phyloP scores from a whole-genome alignment of 2,797 vertebrate genomes.

The Hydrolagus colliei region DNA sequence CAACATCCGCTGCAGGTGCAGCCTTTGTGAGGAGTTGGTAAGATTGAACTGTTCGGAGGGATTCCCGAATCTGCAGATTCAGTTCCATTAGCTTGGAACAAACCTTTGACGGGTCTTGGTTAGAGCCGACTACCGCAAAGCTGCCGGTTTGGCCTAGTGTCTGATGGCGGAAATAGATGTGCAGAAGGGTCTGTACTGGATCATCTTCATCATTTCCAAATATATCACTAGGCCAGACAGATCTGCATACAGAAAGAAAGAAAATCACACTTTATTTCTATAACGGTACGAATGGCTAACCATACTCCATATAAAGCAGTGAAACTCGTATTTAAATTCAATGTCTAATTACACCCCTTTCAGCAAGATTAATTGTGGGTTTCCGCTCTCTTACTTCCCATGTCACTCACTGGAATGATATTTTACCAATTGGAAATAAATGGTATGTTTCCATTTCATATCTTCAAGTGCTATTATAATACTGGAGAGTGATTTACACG shows the following conservation, averaged over 20 bases:
- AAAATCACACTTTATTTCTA: background rate
- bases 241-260: slow-evolving; percentile 52
- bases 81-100: slow-evolving; percentile 90
- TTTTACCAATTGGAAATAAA: no score
- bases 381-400: no score
- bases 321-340: no score
- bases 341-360: no score
- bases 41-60: slow-evolving; percentile 75
- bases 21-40: slow-evolving; percentile 59
- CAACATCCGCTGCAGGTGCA: slow-evolving; percentile 47
- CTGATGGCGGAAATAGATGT: slow-evolving; percentile 97
- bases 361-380: no score
- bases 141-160: slow-evolving; percentile 90
- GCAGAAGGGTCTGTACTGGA: slow-evolving; percentile 83
- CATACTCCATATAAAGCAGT: no score
- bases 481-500: no score
- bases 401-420: no score
- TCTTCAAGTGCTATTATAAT: no score
- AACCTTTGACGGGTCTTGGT: slow-evolving; percentile 85
- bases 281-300: no score
- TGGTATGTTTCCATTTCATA: no score
- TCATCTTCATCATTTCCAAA: slow-evolving; percentile 84
- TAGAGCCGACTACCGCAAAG: slow-evolving; percentile 81
- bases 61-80: slow-evolving; percentile 90
- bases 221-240: slow-evolving; percentile 90